Evolutionary conservation across 2,888 invertebrate genomes (phyloP), one percentile per base, ranked within the genome.

Genomic region (Bellardia pandia): DNA sequence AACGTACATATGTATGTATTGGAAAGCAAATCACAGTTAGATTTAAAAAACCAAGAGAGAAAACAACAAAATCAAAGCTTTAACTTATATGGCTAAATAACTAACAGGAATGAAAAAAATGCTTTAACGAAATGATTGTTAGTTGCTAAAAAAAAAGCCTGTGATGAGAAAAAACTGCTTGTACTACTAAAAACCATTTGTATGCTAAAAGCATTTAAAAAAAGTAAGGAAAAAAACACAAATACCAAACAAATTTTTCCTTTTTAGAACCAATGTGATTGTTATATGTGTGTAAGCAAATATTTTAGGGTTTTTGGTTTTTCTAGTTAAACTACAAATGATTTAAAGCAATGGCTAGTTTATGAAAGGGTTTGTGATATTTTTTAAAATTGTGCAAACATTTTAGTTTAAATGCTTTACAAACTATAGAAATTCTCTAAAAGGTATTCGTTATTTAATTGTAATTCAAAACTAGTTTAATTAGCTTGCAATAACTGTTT

Each of bases 201-300:
- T 76, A 82, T 60, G 75, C 30, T 69, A 82, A 82, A 82, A 42
- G 48, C 48, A 30, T 62, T 56, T 60, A 58, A 58, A 58, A 14
- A 37, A 42, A 8, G 7, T 9, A n/a, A 13, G 4, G 40, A 33
- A 66, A n/a, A 66, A 74, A 56, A 72, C 64, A 51, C 14, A 69
- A 71, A 62, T 79, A n/a, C 69, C 79, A 79, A 79, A 79, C 79
- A 74, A 66, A 74, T 74, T 74, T 72, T 56, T 81, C 45, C 45
- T 33, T 33, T 76, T 45, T 51, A 68, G 23, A 66, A n/a, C 40
- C 48, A 56, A 48, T 58, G 48, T 48, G 51, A 75, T 74, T 71
- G 33, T 60, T 75, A 37, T n/a, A 16, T 40, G 51, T 71, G 51
- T 45, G 53, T 53, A 14, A n/a, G 51, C 51, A 58, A 78, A 78